Percentiles rank a stretch among this genome's conserved stretches.
phyloP scores from a whole-genome alignment of 2,888 invertebrate species.

The Pterobdella sp. region DNA sequence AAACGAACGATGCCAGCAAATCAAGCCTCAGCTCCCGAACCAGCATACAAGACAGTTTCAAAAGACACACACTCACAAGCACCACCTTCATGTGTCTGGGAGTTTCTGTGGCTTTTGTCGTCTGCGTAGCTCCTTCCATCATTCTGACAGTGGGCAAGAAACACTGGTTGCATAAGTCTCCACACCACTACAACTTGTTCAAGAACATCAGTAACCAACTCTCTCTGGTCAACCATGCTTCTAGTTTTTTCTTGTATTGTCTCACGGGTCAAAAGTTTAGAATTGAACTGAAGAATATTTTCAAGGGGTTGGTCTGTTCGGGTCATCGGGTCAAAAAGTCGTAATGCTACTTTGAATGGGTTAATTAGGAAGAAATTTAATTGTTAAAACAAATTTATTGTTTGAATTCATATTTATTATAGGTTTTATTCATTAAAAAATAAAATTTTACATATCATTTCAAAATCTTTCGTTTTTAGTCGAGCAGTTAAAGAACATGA shows the following conservation, averaged over 20 bases:
- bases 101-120: slow-evolving; percentile 37
- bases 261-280: slow-evolving; percentile 37
- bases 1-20: background rate
- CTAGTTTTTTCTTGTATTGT: slow-evolving; percentile 39
- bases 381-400: no score
- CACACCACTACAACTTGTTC: slow-evolving; percentile 33
- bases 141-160: slow-evolving; percentile 37
- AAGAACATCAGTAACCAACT: slow-evolving; percentile 38
- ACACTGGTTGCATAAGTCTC: slow-evolving; percentile 34
- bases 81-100: slow-evolving; percentile 38
- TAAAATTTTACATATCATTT: no score
- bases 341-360: no score
- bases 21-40: no score
- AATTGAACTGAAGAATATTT: slow-evolving; percentile 33
- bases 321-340: no score
- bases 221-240: slow-evolving; percentile 37
- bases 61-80: slow-evolving; percentile 32
- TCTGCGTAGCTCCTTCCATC: slow-evolving; percentile 38
- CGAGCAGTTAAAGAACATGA: no score
- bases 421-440: no score
- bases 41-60: background rate
- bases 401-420: no score
- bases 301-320: no score
- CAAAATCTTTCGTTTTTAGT: no score
- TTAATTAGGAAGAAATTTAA: no score